Evolutionary conservation across 2,797 vertebrate genomes (phyloP).

Genomic region (Cossypha dichroa): DNA sequence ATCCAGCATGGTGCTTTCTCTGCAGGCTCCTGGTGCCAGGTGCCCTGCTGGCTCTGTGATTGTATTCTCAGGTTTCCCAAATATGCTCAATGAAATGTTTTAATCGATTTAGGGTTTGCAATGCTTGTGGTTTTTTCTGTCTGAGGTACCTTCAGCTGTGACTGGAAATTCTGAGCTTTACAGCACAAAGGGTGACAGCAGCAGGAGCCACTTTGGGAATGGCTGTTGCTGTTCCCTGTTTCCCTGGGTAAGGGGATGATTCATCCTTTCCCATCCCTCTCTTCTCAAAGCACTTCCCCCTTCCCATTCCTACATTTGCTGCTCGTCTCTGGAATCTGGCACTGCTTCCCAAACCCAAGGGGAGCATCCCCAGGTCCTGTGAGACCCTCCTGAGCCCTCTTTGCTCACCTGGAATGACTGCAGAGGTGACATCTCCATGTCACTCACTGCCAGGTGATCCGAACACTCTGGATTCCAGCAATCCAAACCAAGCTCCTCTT

Average conservation of each 20-base stretch:
- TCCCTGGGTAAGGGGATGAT: background rate
- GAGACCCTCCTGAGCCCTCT: background rate
- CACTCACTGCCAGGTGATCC: background rate
- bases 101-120: background rate
- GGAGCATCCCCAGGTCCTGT: background rate
- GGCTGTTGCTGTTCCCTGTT: background rate
- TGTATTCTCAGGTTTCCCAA: background rate
- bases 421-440: rapidly evolving
- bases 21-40: background rate
- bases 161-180: background rate
- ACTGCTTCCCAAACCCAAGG: background rate
- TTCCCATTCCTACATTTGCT: background rate
- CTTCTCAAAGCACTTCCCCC: background rate
- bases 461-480: background rate
- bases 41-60: background rate
- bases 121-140: background rate
- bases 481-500: background rate
- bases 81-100: background rate
- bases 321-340: background rate
- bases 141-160: background rate
- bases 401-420: background rate
- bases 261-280: background rate
- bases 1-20: background rate
- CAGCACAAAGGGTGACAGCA: background rate
- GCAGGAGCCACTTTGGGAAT: background rate